Percentiles rank a stretch among this genome's conserved stretches.
phyloP scores from a whole-genome alignment of 1,140 invertebrate genomes.

The Listronotus bonariensis region DNA sequence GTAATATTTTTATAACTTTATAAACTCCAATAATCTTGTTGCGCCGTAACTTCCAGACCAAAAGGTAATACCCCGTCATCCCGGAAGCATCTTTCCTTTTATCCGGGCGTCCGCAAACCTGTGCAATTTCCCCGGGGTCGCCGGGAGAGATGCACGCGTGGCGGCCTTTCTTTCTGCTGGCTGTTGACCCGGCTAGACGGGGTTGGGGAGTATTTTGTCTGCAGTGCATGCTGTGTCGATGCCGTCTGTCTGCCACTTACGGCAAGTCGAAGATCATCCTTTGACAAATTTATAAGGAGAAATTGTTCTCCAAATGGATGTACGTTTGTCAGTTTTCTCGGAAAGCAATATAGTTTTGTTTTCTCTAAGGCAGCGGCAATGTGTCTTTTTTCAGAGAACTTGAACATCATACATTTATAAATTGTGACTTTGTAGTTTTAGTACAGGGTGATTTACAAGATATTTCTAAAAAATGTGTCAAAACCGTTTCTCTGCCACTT shows the following conservation, averaged over 20 bases:
- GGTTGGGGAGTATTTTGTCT: constrained; percentile 14
- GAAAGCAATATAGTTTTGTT: too few species aligned
- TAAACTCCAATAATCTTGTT: too few species aligned
- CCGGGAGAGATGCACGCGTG: not conserved
- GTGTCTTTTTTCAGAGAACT: too few species aligned
- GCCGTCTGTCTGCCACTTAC: constrained; percentile 7
- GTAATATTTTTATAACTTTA: too few species aligned
- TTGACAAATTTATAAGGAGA: constrained; percentile 2
- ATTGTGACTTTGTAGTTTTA: too few species aligned
- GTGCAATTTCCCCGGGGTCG: not conserved
- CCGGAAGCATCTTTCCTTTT: constrained; percentile 1
- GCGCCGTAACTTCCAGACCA: constrained; percentile 3
- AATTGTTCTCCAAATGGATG: too few species aligned
- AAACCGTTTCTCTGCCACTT: constrained; percentile 1
- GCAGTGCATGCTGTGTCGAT: constrained; percentile 2
- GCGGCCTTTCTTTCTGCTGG: constrained; percentile 8
- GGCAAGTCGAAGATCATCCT: constrained; percentile 5
- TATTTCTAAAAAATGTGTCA: not conserved
- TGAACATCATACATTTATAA: too few species aligned
- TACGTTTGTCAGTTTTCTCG: too few species aligned
- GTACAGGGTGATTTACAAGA: too few species aligned
- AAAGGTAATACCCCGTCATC: constrained; percentile 10
- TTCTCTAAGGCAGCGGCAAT: too few species aligned
- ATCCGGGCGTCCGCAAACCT: too few species aligned
- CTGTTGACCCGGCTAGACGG: constrained; percentile 14